Percentiles rank a stretch among this genome's conserved stretches.
phyloP scores from a whole-genome alignment of 2,888 invertebrate genomes.

The Aphodius granarius region DNA sequence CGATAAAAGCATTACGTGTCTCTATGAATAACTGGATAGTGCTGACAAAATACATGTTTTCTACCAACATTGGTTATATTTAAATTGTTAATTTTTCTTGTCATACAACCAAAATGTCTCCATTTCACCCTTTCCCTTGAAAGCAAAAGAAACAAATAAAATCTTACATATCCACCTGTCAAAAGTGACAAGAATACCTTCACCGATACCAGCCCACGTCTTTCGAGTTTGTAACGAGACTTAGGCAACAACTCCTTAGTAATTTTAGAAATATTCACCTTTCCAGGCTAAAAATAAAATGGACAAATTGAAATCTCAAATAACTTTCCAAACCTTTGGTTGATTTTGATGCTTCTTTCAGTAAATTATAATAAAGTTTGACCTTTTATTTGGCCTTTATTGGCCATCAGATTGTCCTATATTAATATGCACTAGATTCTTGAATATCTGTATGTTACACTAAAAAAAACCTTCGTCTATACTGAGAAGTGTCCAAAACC shows the following conservation, averaged over 20 bases:
- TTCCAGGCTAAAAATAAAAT: conserved; percentile 4
- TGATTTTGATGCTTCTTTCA: too few relatives aligned
- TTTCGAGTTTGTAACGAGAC: neutral
- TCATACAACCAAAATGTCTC: conserved; percentile 42
- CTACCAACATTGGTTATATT: neutral
- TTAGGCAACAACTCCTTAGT: neutral
- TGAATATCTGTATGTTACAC: neutral
- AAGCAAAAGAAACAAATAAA: neutral
- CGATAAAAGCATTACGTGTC: neutral
- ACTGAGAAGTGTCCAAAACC: neutral
- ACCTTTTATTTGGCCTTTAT: conserved; percentile 7
- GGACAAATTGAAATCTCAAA: neutral
- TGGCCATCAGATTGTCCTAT: neutral
- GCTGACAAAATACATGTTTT: neutral
- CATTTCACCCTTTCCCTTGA: neutral
- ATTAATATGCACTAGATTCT: neutral
- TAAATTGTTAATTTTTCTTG: neutral
- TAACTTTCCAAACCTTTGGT: too few relatives aligned
- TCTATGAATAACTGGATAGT: too few relatives aligned
- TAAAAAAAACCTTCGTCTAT: neutral
- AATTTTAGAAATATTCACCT: neutral
- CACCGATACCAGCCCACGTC: neutral
- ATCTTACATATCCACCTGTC: neutral
- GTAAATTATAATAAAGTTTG: too few relatives aligned
- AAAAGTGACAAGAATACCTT: too few relatives aligned